phyloP scores from a whole-genome alignment of 2,888 invertebrate species.

The Sminthurides aquaticus region DNA sequence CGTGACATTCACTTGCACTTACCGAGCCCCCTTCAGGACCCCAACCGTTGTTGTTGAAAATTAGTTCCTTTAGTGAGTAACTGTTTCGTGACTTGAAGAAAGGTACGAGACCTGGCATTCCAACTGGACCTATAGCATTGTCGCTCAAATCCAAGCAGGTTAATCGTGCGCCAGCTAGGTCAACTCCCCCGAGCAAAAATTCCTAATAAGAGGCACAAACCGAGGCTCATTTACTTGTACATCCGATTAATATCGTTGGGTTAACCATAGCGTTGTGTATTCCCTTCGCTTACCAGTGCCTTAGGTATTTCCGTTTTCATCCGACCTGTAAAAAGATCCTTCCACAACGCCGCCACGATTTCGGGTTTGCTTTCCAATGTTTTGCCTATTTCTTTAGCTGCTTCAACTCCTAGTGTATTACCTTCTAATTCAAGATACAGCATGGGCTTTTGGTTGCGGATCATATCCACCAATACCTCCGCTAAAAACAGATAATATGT shows the following conservation, averaged over 20 bases:
- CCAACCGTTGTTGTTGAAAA: slow-evolving; percentile 89
- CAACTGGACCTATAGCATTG: slow-evolving; percentile 94
- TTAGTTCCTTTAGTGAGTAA: slow-evolving; percentile 69
- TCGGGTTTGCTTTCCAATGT: slow-evolving; percentile 70
- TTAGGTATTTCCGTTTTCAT: slow-evolving; percentile 91
- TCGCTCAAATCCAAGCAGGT: slow-evolving; percentile 87
- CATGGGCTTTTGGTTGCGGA: slow-evolving; percentile 61
- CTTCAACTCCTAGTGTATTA: slow-evolving; percentile 84
- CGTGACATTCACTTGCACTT: no score
- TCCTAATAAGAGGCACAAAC: slow-evolving; percentile 47
- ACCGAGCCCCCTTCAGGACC: slow-evolving; percentile 79
- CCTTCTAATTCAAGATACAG: slow-evolving; percentile 76
- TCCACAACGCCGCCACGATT: slow-evolving; percentile 74
- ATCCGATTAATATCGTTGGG: not conserved
- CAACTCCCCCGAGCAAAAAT: slow-evolving; percentile 71
- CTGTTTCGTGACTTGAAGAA: slow-evolving; percentile 77
- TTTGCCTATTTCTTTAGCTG: slow-evolving; percentile 74
- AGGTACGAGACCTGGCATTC: slow-evolving; percentile 76
- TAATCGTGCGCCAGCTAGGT: slow-evolving; percentile 67
- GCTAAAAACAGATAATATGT: no score
- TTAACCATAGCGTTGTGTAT: not conserved
- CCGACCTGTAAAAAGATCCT: slow-evolving; percentile 93
- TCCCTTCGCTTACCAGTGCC: slow-evolving; percentile 59
- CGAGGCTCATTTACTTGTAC: not conserved
- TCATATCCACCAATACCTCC: slow-evolving; percentile 65